Percentiles rank a stretch among this genome's conserved stretches.
These are phyloP conservation scores for Alviniconcha marisindica DNA, from an alignment of 1,140 invertebrate genomes.

Conservation along the genomic window DNA sequence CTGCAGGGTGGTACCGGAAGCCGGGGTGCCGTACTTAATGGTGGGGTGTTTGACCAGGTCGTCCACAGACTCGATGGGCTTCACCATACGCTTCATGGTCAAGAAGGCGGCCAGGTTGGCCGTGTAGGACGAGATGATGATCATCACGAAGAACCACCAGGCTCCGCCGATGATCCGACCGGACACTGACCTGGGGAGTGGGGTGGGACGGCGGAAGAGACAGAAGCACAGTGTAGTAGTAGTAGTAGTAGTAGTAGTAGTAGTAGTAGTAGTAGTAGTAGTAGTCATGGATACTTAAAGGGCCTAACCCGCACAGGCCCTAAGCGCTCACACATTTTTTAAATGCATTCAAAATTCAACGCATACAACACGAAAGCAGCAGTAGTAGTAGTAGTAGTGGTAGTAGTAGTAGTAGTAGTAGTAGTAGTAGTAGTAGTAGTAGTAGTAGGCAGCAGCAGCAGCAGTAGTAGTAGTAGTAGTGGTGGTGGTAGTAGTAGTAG, in stretches of 20 bases:
- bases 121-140: slow-evolving; percentile 76
- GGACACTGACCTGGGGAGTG: slow-evolving; percentile 68
- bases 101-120: slow-evolving; percentile 75
- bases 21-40: slow-evolving; percentile 72
- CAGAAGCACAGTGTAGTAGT: too few relatives aligned
- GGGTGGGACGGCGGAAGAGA: too few relatives aligned
- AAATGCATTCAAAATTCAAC: too few relatives aligned
- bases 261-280: background rate
- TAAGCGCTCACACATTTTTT: too few relatives aligned
- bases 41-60: slow-evolving; percentile 72
- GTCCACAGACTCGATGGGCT: slow-evolving; percentile 73
- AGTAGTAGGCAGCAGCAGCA: too few relatives aligned
- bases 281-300: too few relatives aligned
- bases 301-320: too few relatives aligned
- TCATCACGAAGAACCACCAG: slow-evolving; percentile 75
- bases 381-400: slow-evolving; percentile 18
- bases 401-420: slow-evolving; percentile 12
- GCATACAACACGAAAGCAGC: too few relatives aligned
- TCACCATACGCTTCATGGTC: slow-evolving; percentile 71
- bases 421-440: too few relatives aligned
- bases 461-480: slow-evolving; percentile 12
- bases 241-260: too few relatives aligned
- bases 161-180: slow-evolving; percentile 74
- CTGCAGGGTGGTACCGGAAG: slow-evolving; percentile 68
- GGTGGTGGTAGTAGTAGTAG: slow-evolving; percentile 24